phyloP scores from a whole-genome alignment of 2,797 vertebrate species.

The Spinus pinus region DNA sequence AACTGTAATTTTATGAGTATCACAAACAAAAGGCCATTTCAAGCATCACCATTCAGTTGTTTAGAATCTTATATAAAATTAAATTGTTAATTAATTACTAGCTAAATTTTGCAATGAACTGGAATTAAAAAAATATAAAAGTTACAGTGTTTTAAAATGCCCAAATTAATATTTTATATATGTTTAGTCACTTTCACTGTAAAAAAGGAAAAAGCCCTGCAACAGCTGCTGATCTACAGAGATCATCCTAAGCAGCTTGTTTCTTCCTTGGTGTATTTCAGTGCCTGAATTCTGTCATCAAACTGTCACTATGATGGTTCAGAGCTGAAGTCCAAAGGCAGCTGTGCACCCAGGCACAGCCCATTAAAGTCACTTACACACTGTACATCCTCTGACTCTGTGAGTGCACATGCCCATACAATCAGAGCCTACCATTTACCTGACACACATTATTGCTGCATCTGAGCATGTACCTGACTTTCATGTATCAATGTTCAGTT shows the following conservation, averaged over 20 bases:
- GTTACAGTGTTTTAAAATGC: neutral
- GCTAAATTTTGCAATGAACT: neutral
- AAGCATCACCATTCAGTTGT: neutral
- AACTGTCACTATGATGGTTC: neutral
- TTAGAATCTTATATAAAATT: neutral
- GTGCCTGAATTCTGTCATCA: neutral
- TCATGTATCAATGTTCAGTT: neutral
- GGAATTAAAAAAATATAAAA: neutral
- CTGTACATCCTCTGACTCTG: neutral
- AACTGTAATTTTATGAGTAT: neutral
- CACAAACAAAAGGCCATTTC: neutral
- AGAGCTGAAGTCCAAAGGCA: neutral
- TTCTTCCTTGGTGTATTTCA: neutral
- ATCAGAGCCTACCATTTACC: neutral
- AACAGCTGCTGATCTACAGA: fast-evolving
- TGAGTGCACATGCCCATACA: neutral
- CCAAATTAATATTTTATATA: neutral
- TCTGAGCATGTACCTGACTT: neutral
- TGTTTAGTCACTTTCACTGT: neutral
- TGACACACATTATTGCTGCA: neutral
- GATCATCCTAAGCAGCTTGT: neutral
- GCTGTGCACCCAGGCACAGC: neutral
- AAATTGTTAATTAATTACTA: neutral
- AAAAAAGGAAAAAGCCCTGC: neutral
- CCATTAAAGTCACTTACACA: neutral